Base-by-base conservation (phyloP, 1,140 invertebrate species). In the Metopolophium dirhodum region DNA sequence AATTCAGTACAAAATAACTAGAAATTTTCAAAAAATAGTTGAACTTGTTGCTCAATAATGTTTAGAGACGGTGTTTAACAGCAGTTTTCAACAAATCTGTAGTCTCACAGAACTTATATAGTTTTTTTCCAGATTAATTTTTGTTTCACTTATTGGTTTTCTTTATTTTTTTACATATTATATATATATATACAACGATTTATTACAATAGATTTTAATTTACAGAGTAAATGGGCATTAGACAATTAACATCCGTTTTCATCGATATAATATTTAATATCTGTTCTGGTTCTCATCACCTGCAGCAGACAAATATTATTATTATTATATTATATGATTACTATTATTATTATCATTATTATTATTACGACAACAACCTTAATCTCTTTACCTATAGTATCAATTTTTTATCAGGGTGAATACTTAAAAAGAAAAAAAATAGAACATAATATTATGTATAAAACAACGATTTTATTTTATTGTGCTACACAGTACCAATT, bases 381-480 rank as follows among this genome's bases (percentile, higher is more conserved):
- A n/a, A 88, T 30, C 26, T 91, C 35, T 77, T 77, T 85, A 83
- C 68, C 47, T 93, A 37, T 37, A 93, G 91, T 85, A 93, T 93
- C 91, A 93, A 93, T 93, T 93, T 93, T 93, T 54, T 85, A 93
- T 93, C 91, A 93, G 91, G 91, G 91, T 93, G 91, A 93, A 92
- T 92, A 82, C 23, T 92, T 49, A 85, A 93, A 57, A 47, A 54
- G 51, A 83, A 85, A 54, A 85, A 54, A 85, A 77, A 93, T 57
- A 85, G 77, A 41, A 35, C 91, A n/a, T 93, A 93, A 92, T 35
- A 88, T 49, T 22, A 47, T 45, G 26, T 51, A 54, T 86, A 85
- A 85, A 54, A 86, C 7, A 37, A 92, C 20, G 20, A 83, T 77
- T 91, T 91, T 91, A 91, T 91, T 91, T 77, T 91, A 91, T 82